Percentiles rank a stretch among this genome's conserved stretches.
Conservation (phyloP, 2,113 vertebrate species). For the Percina caprodes region DNA sequence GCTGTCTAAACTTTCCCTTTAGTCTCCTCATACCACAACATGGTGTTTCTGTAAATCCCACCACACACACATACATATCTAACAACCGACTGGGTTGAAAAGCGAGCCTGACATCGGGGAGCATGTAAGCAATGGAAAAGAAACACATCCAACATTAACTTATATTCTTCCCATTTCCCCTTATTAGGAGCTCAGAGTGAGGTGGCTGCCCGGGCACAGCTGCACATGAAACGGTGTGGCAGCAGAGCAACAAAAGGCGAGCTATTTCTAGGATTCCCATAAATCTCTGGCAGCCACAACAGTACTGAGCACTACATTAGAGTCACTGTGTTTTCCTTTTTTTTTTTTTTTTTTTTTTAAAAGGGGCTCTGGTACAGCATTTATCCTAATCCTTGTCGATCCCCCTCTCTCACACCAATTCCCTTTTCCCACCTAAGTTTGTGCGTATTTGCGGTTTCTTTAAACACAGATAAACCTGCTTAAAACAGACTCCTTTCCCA, state of each 20-base stretch:
- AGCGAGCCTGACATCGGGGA: background rate
- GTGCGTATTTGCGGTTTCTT: too few relatives aligned
- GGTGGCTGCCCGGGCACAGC: constrained; percentile 63
- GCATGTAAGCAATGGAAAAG: constrained; percentile 42
- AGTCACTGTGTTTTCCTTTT: constrained; percentile 4
- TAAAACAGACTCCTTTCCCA: too few relatives aligned
- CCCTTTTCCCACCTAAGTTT: too few relatives aligned
- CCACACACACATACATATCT: too few relatives aligned
- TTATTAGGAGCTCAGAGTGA: constrained; percentile 52
- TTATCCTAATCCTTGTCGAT: background rate
- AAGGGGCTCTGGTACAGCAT: background rate
- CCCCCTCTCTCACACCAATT: background rate
- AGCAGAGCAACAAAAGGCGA: constrained; percentile 38
- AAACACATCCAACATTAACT: constrained; percentile 55
- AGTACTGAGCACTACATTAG: constrained; percentile 16
- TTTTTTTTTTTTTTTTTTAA: background rate
- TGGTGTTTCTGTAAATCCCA: too few relatives aligned
- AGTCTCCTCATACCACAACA: too few relatives aligned
- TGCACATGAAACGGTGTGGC: constrained; percentile 60
- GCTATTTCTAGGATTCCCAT: constrained; percentile 72
- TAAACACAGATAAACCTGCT: too few relatives aligned
- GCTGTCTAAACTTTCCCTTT: too few relatives aligned
- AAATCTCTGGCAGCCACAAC: constrained; percentile 52
- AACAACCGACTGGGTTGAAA: too few relatives aligned
- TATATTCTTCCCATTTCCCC: constrained; percentile 58